Base-by-base conservation (phyloP, 2,113 vertebrate species). In the Scortum barcoo region DNA sequence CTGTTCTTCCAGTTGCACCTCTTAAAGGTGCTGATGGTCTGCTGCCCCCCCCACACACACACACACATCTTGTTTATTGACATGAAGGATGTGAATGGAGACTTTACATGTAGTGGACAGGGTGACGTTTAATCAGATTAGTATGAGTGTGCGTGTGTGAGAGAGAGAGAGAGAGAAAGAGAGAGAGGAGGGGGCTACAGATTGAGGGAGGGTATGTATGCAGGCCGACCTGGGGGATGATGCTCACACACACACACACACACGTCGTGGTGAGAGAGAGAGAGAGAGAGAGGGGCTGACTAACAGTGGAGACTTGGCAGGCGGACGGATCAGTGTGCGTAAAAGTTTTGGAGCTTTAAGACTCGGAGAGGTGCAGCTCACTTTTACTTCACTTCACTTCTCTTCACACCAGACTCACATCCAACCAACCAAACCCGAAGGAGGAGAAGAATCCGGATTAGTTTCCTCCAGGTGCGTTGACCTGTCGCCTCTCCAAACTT, bases 121-220 rank as follows among this genome's bases (percentile, higher is more conserved):
- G 81, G 86, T 80, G 70, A 56, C 58, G 82, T 85, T 87, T 90
- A 93, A 93, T 93, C 85, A 91, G 88, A 93, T 94, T 91, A 94
- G 76, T 42, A 69, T 40, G 80, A 65, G 69, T 61, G 73, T 69
- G 91, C 58, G 78, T 72, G 72, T 28, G 65, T 50, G 76, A 50
- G 83, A 38, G 63, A 17, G 58, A n/a, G 51, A 22, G 42, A 24
- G 30, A n/a, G 51, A 22, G 42, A 24, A 24, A 50, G 83, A 38
- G 63, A 17, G 58, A n/a, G 51, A 22, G 42, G 22, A 24, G 33
- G 33, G 33, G 33, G 33, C 33, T 4, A 38, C 46, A 11, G 42
- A 22, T 38, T 33, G 68, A 63, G 72, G 60, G 81, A 60, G 82
- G 67, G 86, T n/a, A n/a, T n/a, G 46, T 58, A 51, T 56, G 38